These are phyloP conservation scores for Unio delphinus DNA, from an alignment of 2,888 invertebrate species.

Conservation along the genomic window DNA sequence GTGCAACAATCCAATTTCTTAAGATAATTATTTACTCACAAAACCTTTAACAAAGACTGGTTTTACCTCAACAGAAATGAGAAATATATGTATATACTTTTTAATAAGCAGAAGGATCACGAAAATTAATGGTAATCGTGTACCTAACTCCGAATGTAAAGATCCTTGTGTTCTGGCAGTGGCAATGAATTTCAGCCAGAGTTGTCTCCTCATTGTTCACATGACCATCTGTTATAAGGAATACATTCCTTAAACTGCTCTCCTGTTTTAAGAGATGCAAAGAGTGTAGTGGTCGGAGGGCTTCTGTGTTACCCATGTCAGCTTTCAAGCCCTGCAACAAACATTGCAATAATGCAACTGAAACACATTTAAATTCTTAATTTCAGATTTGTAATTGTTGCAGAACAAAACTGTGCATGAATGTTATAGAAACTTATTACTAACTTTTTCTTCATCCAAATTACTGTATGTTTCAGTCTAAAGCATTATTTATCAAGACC, in stretches of 20 bases:
- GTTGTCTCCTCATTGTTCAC: conserved; percentile 58
- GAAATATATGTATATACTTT: too few relatives aligned
- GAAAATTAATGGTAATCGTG: background rate
- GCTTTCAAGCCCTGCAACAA: conserved; percentile 41
- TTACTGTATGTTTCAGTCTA: too few relatives aligned
- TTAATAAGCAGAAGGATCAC: background rate
- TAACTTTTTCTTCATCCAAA: too few relatives aligned
- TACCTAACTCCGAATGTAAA: conserved; percentile 66
- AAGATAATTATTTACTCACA: too few relatives aligned
- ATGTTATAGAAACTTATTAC: too few relatives aligned
- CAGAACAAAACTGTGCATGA: too few relatives aligned
- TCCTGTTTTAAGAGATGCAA: conserved; percentile 55
- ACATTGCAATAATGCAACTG: background rate
- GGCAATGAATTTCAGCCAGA: conserved; percentile 36
- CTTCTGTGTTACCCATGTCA: conserved; percentile 64
- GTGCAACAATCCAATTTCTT: too few relatives aligned
- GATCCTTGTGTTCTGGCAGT: conserved; percentile 53
- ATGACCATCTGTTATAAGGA: conserved; percentile 68
- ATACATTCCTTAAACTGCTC: conserved; percentile 53
- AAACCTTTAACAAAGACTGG: too few relatives aligned
- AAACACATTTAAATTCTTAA: too few relatives aligned
- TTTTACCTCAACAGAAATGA: too few relatives aligned
- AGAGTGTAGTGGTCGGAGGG: conserved; percentile 56
- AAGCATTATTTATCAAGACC: too few relatives aligned
- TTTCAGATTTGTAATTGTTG: too few relatives aligned